phyloP scores from a whole-genome alignment of 2,888 invertebrate genomes.

The Luperina testacea region DNA sequence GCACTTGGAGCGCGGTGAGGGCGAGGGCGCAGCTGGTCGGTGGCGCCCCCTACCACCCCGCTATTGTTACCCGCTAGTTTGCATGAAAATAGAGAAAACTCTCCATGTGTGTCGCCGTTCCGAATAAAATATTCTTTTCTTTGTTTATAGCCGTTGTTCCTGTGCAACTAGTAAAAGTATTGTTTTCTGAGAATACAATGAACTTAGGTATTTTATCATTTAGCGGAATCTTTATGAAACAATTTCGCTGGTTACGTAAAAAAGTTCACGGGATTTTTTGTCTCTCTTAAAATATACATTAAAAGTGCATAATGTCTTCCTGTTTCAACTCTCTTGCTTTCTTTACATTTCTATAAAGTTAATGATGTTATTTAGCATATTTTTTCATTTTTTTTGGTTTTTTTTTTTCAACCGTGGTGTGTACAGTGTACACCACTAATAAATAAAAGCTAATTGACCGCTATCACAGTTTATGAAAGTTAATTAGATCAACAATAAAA shows the following conservation, averaged over 20 bases:
- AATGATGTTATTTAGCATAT: neutral
- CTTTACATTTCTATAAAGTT: slow-evolving; percentile 11
- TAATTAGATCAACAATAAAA: slow-evolving; percentile 53
- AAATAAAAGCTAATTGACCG: slow-evolving; percentile 17
- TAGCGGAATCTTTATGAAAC: slow-evolving; percentile 68
- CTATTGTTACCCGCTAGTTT: slow-evolving; percentile 86
- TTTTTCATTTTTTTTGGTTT: too few relatives aligned
- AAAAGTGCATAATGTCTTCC: slow-evolving; percentile 60
- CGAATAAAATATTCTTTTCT: slow-evolving; percentile 87
- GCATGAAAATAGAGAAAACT: slow-evolving; percentile 87
- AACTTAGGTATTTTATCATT: slow-evolving; percentile 73
- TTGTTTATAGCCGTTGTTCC: slow-evolving; percentile 82
- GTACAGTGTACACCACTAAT: neutral
- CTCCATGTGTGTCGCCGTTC: slow-evolving; percentile 85
- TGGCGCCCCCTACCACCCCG: slow-evolving; percentile 72
- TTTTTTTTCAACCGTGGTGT: too few relatives aligned
- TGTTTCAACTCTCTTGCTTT: slow-evolving; percentile 45
- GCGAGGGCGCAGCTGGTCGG: slow-evolving; percentile 77
- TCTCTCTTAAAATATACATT: slow-evolving; percentile 59
- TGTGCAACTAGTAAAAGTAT: slow-evolving; percentile 84
- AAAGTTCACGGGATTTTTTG: slow-evolving; percentile 63
- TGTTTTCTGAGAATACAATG: slow-evolving; percentile 81
- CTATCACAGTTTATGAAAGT: slow-evolving; percentile 44
- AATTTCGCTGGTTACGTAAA: slow-evolving; percentile 71
- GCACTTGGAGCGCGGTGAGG: slow-evolving; percentile 80